Conservation (phyloP, 2,888 invertebrate genomes). For the Pegoplata infirma region DNA sequence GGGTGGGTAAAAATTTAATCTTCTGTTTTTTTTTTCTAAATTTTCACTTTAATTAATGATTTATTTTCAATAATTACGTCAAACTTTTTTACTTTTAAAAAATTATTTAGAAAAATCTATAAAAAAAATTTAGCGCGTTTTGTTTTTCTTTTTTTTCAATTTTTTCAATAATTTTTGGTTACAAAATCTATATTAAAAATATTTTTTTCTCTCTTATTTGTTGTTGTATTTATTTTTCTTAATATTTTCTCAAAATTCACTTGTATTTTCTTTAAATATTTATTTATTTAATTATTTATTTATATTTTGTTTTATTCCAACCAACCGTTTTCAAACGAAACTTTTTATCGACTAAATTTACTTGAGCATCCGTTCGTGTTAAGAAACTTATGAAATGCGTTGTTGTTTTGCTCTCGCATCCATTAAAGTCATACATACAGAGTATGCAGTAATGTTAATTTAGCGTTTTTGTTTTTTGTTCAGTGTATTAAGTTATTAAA, state of each 20-base stretch:
- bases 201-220: neutral
- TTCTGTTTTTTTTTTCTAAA: constrained; percentile 6
- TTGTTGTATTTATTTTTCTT: neutral
- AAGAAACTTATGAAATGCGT: constrained; percentile 56
- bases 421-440: neutral
- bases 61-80: constrained; percentile 33
- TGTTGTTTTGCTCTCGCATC: constrained; percentile 32
- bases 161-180: constrained; percentile 6
- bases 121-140: constrained; percentile 32
- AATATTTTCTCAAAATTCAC: constrained; percentile 16
- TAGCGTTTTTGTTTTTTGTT: too few relatives aligned
- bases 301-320: constrained; percentile 20
- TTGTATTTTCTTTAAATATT: constrained; percentile 26
- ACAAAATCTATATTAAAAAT: constrained; percentile 26
- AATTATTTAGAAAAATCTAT: constrained; percentile 2
- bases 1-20: constrained; percentile 23
- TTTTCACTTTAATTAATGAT: constrained; percentile 20
- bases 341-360: constrained; percentile 57
- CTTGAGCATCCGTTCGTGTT: constrained; percentile 49
- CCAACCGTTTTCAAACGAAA: constrained; percentile 54
- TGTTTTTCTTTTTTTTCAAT: constrained; percentile 21
- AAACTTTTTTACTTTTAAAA: constrained; percentile 5
- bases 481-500: too few relatives aligned
- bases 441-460: constrained; percentile 24
- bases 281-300: neutral